Conservation (phyloP, 2,113 vertebrate genomes). For the Brevimyrus niger region DNA sequence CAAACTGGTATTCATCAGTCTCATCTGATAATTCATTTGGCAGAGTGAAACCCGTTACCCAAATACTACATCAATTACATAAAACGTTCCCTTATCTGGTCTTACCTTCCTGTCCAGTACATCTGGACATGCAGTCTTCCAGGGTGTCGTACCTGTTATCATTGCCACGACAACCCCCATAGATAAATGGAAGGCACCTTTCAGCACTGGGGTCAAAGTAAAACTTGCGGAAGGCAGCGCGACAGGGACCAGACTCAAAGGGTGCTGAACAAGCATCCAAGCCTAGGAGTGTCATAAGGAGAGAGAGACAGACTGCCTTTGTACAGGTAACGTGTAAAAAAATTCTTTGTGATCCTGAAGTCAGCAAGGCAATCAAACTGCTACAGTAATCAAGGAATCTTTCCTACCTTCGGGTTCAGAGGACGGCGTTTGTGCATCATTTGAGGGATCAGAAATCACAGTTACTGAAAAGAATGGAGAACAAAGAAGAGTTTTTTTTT, state of each 20-base stretch:
- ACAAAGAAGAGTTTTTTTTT: no score
- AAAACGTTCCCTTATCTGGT: not conserved
- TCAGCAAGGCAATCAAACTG: not conserved
- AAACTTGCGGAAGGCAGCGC: slow-evolving; percentile 42
- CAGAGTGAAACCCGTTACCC: not conserved
- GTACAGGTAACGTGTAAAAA: not conserved
- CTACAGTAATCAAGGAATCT: not conserved
- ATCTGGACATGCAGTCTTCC: slow-evolving; percentile 48
- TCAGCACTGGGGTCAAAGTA: slow-evolving; percentile 31
- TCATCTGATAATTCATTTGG: not conserved
- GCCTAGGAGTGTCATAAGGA: not conserved
- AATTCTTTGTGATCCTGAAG: not conserved
- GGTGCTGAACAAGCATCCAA: slow-evolving; percentile 30
- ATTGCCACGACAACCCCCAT: slow-evolving; percentile 57
- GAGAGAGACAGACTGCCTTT: not conserved
- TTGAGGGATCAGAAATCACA: not conserved
- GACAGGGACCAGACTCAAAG: slow-evolving; percentile 40
- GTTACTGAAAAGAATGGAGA: not conserved
- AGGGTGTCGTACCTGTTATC: slow-evolving; percentile 41
- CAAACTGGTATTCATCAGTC: not conserved
- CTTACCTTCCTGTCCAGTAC: slow-evolving; percentile 32
- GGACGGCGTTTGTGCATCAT: not conserved
- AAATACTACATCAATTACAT: not conserved
- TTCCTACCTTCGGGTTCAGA: not conserved
- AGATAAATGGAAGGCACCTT: slow-evolving; percentile 45